phyloP scores from a whole-genome alignment of 2,113 vertebrate species.

The Oreocharis arfaki region DNA sequence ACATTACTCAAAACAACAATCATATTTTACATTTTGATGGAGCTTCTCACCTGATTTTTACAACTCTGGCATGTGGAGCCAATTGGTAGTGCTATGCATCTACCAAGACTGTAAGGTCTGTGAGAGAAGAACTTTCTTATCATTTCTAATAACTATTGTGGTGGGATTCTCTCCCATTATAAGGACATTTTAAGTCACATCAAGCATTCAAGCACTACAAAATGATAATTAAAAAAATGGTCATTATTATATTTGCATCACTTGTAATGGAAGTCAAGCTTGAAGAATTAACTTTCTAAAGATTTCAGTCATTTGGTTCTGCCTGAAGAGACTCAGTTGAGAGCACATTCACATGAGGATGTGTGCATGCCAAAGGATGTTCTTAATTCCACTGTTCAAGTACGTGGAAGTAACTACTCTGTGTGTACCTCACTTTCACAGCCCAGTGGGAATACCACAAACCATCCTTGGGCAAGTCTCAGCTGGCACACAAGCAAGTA shows the following conservation, averaged over 20 bases:
- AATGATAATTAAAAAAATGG: not conserved
- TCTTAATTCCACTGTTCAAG: not conserved
- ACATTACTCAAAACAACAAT: not conserved
- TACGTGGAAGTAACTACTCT: not conserved
- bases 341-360: not conserved
- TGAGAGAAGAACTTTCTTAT: not conserved
- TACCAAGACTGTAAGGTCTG: not conserved
- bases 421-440: not conserved
- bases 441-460: not conserved
- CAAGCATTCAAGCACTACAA: not conserved
- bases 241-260: not conserved
- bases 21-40: not conserved
- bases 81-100: not conserved
- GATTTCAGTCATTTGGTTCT: not conserved
- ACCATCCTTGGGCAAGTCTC: not conserved
- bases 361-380: not conserved
- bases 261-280: not conserved
- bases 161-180: not conserved
- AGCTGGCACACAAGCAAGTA: not conserved
- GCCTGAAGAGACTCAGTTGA: not conserved
- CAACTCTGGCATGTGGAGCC: rapidly evolving
- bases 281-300: not conserved
- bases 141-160: not conserved
- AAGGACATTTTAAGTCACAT: not conserved
- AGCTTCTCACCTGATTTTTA: not conserved